phyloP scores from a whole-genome alignment of 2,797 vertebrate species.

The Chaetophractus vellerosus region DNA sequence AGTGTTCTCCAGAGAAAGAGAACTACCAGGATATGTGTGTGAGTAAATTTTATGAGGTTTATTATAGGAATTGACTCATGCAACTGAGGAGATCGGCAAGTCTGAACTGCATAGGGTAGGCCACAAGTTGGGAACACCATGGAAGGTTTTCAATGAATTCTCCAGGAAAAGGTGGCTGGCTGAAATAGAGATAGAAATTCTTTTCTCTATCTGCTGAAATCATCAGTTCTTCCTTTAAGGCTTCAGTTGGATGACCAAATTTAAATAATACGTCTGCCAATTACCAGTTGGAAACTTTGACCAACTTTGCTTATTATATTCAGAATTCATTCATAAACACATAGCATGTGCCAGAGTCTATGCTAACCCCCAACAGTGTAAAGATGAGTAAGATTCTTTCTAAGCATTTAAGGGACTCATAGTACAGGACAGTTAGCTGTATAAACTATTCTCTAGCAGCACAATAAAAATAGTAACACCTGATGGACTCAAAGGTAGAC shows the following conservation, averaged over 20 bases:
- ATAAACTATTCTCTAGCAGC: background rate
- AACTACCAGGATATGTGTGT: no score
- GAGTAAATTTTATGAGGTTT: no score
- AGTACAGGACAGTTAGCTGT: background rate
- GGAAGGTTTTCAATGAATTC: no score
- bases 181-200: no score
- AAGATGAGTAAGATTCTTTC: background rate
- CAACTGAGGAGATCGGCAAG: no score
- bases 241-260: background rate
- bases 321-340: conserved; percentile 22
- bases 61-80: no score
- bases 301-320: background rate
- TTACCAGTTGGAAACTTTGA: background rate
- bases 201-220: no score
- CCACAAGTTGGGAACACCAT: no score
- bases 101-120: no score
- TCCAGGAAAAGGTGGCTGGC: no score
- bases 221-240: no score
- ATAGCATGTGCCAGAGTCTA: background rate
- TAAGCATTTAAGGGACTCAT: background rate
- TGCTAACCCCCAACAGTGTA: background rate
- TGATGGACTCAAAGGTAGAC: background rate
- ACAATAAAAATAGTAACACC: background rate
- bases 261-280: background rate
- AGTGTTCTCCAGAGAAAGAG: no score